These are phyloP conservation scores for Spilarctia lutea DNA, from an alignment of 2,888 invertebrate species.

Conservation along the genomic window DNA sequence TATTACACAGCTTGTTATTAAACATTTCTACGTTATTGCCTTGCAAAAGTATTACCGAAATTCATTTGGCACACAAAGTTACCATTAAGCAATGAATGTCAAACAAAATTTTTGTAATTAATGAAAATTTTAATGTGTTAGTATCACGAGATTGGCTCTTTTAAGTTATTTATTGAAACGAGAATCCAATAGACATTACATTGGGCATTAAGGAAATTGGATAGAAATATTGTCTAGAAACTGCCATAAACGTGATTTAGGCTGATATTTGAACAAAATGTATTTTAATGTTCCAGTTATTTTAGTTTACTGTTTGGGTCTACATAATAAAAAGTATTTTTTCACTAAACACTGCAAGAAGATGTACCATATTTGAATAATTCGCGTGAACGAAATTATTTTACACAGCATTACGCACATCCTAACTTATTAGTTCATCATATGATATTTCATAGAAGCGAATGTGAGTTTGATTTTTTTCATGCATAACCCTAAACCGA, in stretches of 20 bases:
- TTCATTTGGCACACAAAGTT: not conserved
- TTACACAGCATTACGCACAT: too few species aligned
- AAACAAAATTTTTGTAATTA: conserved; percentile 35
- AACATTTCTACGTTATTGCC: not conserved
- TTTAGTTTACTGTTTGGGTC: not conserved
- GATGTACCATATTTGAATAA: too few species aligned
- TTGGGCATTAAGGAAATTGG: conserved; percentile 37
- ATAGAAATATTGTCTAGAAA: conserved; percentile 21
- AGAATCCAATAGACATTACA: conserved; percentile 26
- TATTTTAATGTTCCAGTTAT: not conserved
- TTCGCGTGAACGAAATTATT: too few species aligned
- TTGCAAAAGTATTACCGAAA: not conserved
- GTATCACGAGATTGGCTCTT: conserved; percentile 38
- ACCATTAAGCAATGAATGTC: conserved; percentile 17
- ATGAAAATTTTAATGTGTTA: conserved; percentile 30
- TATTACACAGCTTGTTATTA: not conserved
- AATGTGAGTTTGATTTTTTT: too few species aligned
- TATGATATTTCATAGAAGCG: too few species aligned
- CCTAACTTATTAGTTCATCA: too few species aligned
- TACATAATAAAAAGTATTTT: too few species aligned
- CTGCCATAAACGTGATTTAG: conserved; percentile 3
- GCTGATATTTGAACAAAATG: conserved; percentile 5
- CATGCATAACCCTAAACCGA: too few species aligned
- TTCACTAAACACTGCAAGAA: too few species aligned
- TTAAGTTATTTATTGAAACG: conserved; percentile 28